These are phyloP conservation scores for Leptodirus hochenwartii DNA, from an alignment of 2,888 invertebrate species.

Conservation along the genomic window DNA sequence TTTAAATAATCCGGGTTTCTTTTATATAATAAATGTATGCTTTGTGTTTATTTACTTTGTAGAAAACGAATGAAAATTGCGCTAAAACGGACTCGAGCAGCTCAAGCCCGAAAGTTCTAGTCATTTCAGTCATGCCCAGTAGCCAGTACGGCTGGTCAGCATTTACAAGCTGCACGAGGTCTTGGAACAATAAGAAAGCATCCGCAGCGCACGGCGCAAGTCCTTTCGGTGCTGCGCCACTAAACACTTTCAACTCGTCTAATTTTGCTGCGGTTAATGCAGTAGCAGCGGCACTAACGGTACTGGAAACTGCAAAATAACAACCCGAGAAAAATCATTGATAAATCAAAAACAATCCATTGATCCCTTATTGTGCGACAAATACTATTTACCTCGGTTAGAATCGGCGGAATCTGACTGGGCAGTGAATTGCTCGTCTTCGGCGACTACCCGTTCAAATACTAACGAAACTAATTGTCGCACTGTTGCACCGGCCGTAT, in stretches of 20 bases:
- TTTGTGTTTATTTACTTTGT: constrained; percentile 49
- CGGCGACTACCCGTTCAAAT: constrained; percentile 67
- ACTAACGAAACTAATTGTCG: constrained; percentile 85
- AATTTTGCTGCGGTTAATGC: constrained; percentile 38
- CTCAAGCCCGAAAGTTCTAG: constrained; percentile 90
- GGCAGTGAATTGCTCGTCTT: constrained; percentile 35
- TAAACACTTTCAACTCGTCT: constrained; percentile 62
- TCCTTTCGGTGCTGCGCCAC: constrained; percentile 57
- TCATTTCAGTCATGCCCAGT: constrained; percentile 91
- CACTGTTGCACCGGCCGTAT: constrained; percentile 95
- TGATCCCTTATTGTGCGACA: no score
- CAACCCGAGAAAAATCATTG: no score
- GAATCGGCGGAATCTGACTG: constrained; percentile 16
- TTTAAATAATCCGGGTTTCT: no score
- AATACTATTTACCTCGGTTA: no score
- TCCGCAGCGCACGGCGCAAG: constrained; percentile 79
- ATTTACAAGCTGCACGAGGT: constrained; percentile 90
- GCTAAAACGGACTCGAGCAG: constrained; percentile 83
- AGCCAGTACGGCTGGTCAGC: constrained; percentile 94
- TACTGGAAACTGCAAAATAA: no score
- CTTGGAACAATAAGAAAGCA: constrained; percentile 92
- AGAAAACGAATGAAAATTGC: constrained; percentile 69
- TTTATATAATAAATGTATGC: no score
- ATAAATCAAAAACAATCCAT: no score
- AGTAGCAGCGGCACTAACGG: constrained; percentile 8